phyloP scores from a whole-genome alignment of 2,113 vertebrate species.

The Epinephelus fuscoguttatus region DNA sequence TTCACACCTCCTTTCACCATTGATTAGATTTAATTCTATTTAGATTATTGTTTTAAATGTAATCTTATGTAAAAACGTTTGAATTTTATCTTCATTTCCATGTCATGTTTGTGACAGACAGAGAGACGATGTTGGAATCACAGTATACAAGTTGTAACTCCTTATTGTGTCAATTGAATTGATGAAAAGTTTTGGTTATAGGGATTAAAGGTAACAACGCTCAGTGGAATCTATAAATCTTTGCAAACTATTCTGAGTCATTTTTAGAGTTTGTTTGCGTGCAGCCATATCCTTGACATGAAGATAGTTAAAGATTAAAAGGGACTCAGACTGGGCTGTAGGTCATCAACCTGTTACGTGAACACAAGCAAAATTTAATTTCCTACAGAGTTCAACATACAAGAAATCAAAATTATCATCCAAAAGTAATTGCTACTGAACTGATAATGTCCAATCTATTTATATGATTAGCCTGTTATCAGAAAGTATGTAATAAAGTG shows the following conservation, averaged over 20 bases:
- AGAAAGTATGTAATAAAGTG: background rate
- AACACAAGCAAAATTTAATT: background rate
- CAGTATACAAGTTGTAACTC: background rate
- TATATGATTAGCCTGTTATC: background rate
- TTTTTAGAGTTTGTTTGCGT: background rate
- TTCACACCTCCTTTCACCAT: background rate
- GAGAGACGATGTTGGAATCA: background rate
- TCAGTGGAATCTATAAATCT: background rate
- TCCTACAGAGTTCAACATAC: background rate
- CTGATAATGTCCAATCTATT: background rate
- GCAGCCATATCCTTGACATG: background rate
- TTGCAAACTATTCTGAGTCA: too few relatives aligned
- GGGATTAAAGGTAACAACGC: background rate
- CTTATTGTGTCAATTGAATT: background rate
- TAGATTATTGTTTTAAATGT: background rate
- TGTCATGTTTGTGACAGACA: background rate
- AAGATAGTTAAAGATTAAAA: slow-evolving; percentile 55
- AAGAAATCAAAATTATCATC: background rate
- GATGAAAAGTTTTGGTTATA: background rate
- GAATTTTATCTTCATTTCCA: background rate
- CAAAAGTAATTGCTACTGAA: background rate
- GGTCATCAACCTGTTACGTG: background rate
- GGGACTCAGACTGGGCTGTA: background rate
- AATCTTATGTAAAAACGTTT: background rate
- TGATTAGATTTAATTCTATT: slow-evolving; percentile 3